A percentile compares a stretch with the other conserved stretches of the same genome.
Conservation (phyloP, 2,113 vertebrate species). For the Hypocryptadius cinnamomeus region DNA sequence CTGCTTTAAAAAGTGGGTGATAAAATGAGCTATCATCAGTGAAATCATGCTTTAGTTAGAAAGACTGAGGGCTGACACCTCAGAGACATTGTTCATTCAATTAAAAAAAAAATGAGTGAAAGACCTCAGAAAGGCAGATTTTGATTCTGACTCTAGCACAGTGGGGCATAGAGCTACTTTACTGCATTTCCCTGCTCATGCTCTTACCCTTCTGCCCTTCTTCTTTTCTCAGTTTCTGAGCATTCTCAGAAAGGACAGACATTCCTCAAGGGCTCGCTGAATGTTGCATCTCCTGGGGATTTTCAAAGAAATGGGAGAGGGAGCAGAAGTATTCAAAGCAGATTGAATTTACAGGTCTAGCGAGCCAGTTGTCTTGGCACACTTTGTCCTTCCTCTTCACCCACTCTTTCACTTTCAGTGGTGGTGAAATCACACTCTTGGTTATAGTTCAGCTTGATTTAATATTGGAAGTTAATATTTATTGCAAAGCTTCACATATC, state of each 20-base stretch:
- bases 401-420: neutral
- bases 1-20: neutral
- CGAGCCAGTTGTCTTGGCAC: fast-evolving
- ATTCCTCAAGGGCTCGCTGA: conserved; percentile 13
- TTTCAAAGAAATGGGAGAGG: neutral
- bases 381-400: fast-evolving
- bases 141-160: neutral
- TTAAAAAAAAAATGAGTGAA: neutral
- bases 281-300: neutral
- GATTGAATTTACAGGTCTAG: neutral
- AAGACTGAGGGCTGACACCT: neutral
- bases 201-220: neutral
- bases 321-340: neutral
- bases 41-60: neutral
- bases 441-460: neutral
- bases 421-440: neutral
- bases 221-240: neutral
- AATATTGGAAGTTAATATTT: neutral
- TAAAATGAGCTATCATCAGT: neutral
- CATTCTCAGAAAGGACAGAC: neutral
- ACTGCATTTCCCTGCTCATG: neutral
- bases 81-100: neutral
- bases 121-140: neutral
- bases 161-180: neutral
- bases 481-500: neutral